Conservation (phyloP, 2,113 vertebrate species). For the Aramus guarauna region DNA sequence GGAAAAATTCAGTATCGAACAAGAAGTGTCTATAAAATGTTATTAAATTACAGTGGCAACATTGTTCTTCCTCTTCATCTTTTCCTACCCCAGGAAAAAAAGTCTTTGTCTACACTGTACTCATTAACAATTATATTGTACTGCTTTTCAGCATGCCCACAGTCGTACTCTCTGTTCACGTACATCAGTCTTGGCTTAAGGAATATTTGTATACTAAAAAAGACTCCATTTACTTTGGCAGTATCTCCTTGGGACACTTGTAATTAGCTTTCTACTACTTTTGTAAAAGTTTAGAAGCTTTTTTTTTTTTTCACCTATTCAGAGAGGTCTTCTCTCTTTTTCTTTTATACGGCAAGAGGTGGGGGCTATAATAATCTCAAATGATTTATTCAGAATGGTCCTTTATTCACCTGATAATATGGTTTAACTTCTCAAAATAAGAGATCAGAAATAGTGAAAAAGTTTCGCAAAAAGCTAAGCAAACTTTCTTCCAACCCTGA, state of each 20-base stretch:
- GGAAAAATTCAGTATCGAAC: not conserved
- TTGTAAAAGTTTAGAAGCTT: not conserved
- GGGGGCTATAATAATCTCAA: not conserved
- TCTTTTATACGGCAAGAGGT: not conserved
- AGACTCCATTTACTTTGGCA: not conserved
- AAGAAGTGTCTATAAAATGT: not conserved
- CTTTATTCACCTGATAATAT: not conserved
- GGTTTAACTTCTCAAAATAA: not conserved
- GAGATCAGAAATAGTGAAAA: not conserved
- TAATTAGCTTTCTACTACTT: not conserved
- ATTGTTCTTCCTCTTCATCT: not conserved
- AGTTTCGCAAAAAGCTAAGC: not conserved
- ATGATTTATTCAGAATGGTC: not conserved
- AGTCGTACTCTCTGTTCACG: not conserved
- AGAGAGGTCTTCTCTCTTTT: not conserved
- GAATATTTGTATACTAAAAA: not conserved
- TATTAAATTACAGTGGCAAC: not conserved
- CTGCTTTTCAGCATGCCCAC: not conserved
- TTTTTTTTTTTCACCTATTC: not conserved
- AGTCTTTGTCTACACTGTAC: not conserved
- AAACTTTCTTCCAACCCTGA: not conserved
- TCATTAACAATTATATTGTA: not conserved
- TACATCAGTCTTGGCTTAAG: not conserved
- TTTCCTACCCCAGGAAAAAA: not conserved
- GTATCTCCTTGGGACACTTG: not conserved